Base-by-base conservation (phyloP, 1,140 invertebrate species). In the Zaprionus camerounensis region DNA sequence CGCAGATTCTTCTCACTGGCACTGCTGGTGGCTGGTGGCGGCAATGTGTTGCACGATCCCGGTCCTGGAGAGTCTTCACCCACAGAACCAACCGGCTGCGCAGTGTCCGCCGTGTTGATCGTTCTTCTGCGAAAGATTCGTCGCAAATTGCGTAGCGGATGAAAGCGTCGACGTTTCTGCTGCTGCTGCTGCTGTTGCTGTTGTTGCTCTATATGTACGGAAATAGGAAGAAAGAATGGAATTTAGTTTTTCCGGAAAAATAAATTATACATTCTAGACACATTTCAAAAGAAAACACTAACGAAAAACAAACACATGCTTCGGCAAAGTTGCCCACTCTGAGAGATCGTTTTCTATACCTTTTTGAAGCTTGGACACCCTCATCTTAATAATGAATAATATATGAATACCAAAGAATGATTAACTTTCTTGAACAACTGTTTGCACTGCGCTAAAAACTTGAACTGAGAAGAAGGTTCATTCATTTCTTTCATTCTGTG, bases 81-180 rank as follows among this genome's bases (percentile, higher is more conserved):
- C 13, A 34, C 70, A 49, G 41, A 38, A 9, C 49, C 56, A 0
- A 2, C 9, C 7, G 17, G 20, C 3, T 13, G 1, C 0, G 78
- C 44, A 55, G 76, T 91, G 15, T 90, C 85, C 15, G 85, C 70
- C 36, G 77, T 91, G 26, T 86, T 92, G 46, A 93, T 88, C 2
- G 92, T 92, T 36, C 92, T 90, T 9, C 92, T 84, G 0, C 92
- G 90, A 69, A 93, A 93, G 56, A 93, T 93, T 26, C 91, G 86
- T 3, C 92, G 82, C 17, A 93, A 64, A 78, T 93, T 93, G 4
- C 92, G 90, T n/a, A 93, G 75, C 34, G 92, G 92, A 82, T 92
- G 92, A 55, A 93, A 93, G 17, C 91, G 83, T 12, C 92, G 91
- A 15, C 92, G 82, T 57, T 92, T 92, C 56, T 91, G 88, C 64